Evolutionary conservation across 2,888 invertebrate species (phyloP), one percentile per base, ranked within the genome.

Genomic region (Philereme vetulata): DNA sequence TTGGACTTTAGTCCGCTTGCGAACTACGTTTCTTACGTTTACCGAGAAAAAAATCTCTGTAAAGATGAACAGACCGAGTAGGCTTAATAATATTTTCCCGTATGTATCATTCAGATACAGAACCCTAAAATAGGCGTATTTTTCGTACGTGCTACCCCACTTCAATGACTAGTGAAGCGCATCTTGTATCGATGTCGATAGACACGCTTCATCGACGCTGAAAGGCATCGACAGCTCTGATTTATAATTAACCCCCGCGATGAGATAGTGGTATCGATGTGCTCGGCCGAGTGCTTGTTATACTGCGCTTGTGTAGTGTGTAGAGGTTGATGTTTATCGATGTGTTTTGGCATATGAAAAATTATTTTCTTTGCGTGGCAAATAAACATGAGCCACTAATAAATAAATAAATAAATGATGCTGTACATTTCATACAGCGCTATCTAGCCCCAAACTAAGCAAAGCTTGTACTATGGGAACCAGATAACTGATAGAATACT

Each of bases 241-340:
- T 76, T 71, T 74, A 71, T 76, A 70, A 76, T 74, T 74, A 75
- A 65, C 64, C 66, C 51, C 55, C 43, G 58, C 60, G 61, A 59
- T 61, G 66, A 60, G 60, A 53, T 60, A 51, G 52, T 64, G 63
- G 58, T 66, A 65, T 66, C 60, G 63, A 66, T 63, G 66, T 47
- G 49, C 49, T 49, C 60, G 45, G 55, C 53, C 59, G 52, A 56
- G 53, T 40, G 46, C 34, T 43, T 57, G 44, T 58, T 55, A 47
- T 51, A 53, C 21, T 21, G 21, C 21, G 21, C 21, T 21, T 59
- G 46, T 64, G 56, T 38, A 36, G 54, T 38, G 34, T 8, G 11
- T 65, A 64, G 62, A 32, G 56, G 40, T 46, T 48, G 21, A n/a
- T 10, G 34, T 35, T 47, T 54, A 44, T 62, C 57, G 62, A 62